Percentiles rank a stretch among this genome's conserved stretches.
Evolutionary conservation across 2,888 invertebrate species (phyloP).

Genomic region (Caenorhabditis sulstoni): DNA sequence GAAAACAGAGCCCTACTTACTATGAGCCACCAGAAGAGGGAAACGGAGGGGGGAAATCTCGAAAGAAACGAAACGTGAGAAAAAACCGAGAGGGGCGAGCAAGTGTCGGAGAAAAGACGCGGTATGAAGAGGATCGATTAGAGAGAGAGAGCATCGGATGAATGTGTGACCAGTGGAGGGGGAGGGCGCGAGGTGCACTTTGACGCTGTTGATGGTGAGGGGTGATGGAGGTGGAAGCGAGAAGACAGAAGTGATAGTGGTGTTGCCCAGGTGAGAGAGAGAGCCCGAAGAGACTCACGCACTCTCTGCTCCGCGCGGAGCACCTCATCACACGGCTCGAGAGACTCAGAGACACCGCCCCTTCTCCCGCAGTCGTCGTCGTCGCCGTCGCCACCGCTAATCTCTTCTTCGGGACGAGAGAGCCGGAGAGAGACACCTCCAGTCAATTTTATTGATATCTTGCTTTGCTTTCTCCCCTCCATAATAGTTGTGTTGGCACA

Average conservation of each 20-base stretch:
- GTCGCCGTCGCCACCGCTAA: constrained; percentile 12
- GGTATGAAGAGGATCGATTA: constrained; percentile 28
- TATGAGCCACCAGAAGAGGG: background rate
- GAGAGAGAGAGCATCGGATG: constrained; percentile 14
- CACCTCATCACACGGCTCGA: constrained; percentile 1
- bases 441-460: constrained; percentile 51
- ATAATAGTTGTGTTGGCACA: constrained; percentile 9
- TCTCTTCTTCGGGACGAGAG: constrained; percentile 32
- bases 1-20: background rate
- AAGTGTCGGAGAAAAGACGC: constrained; percentile 4
- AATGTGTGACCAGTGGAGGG: constrained; percentile 37
- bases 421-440: constrained; percentile 13
- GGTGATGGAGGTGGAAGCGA: background rate
- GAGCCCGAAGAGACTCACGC: background rate
- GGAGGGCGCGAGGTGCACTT: too few relatives aligned
- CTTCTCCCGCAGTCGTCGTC: background rate
- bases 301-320: background rate
- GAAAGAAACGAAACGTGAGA: constrained; percentile 28
- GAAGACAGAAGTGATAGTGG: background rate
- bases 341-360: too few relatives aligned
- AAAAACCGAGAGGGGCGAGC: constrained; percentile 6
- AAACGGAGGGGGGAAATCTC: constrained; percentile 5
- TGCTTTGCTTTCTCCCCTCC: constrained; percentile 13
- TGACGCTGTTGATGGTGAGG: constrained; percentile 12
- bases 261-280: constrained; percentile 6